Evolutionary conservation across 2,888 invertebrate species (phyloP), one percentile per base, ranked within the genome.

Genomic region (Drepana falcataria): DNA sequence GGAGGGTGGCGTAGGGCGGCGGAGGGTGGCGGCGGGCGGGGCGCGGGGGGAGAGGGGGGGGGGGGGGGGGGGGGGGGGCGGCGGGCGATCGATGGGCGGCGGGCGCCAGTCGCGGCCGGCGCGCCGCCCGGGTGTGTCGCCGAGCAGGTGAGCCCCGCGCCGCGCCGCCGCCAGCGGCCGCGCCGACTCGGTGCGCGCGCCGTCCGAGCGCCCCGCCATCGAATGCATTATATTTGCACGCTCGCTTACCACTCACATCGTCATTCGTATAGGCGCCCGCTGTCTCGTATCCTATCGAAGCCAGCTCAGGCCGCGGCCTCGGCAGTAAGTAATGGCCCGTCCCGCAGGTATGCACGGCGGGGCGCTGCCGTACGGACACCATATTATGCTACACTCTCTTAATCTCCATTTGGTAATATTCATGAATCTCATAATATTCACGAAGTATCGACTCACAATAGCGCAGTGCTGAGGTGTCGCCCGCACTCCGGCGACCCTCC

Each of bases 71-170:
- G 55, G 54, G 62, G 67, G 66, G 59, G 65, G 69, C 62, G 66
- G 68, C 62, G 62, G 71, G 65, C 68, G 70, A 63, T 71, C 73
- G 80, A 74, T 70, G 81, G 79, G 77, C 72, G 81, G 83, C 79
- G 81, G 83, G 79, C 2, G 9, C 78, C 83, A 82, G 84, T 81
- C 79, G 77, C 75, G 77, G 74, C 73, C 77, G 79, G 80, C 78
- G 77, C 77, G 81, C 82, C 81, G 81, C 79, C 69, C 74, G 70
- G 75, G 71, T 77, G 77, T 78, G 71, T 71, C 72, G 66, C 75
- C 72, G 74, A 44, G 49, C 47, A 48, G 48, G 53, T 40, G 47
- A 48, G 52, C 51, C 44, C 49, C 44, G 2, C 51, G 35, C 5
- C 41, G 35, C 40, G 51, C 53, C 49, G 51, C 53, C 53, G 37